Conservation (phyloP, 1,140 invertebrate genomes). For the Charaxes varanes region DNA sequence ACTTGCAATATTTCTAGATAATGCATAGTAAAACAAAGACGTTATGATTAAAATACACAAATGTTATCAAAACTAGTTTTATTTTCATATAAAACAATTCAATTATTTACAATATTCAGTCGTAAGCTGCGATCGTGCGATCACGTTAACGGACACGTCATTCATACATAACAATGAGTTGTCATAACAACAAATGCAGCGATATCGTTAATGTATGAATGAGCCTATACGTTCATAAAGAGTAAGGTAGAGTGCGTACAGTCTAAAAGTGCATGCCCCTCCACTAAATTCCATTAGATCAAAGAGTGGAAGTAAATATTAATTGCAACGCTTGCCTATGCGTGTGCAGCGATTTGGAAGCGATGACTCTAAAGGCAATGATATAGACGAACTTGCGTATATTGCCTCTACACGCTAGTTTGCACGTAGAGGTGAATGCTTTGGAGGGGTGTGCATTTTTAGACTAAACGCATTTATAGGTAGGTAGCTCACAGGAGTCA, state of each 20-base stretch:
- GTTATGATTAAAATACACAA: conserved; percentile 7
- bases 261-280: no score
- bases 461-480: background rate
- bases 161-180: conserved; percentile 27
- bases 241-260: background rate
- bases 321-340: no score
- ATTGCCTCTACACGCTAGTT: no score
- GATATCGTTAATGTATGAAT: conserved; percentile 21
- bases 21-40: conserved; percentile 20
- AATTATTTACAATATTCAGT: conserved; percentile 71
- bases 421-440: no score
- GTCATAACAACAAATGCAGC: conserved; percentile 23
- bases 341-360: no score
- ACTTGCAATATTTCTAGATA: no score
- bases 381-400: no score
- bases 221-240: conserved; percentile 8
- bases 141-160: conserved; percentile 25
- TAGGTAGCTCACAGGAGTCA: conserved; percentile 5
- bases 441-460: background rate
- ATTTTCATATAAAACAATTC: conserved; percentile 62
- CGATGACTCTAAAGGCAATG: no score
- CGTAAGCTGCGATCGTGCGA: conserved; percentile 36
- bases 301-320: no score
- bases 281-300: no score
- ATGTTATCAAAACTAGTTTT: conserved; percentile 52